Evolutionary conservation across 2,113 vertebrate species (phyloP), one percentile per base, ranked within the genome.

Genomic region (Cololabis saira): DNA sequence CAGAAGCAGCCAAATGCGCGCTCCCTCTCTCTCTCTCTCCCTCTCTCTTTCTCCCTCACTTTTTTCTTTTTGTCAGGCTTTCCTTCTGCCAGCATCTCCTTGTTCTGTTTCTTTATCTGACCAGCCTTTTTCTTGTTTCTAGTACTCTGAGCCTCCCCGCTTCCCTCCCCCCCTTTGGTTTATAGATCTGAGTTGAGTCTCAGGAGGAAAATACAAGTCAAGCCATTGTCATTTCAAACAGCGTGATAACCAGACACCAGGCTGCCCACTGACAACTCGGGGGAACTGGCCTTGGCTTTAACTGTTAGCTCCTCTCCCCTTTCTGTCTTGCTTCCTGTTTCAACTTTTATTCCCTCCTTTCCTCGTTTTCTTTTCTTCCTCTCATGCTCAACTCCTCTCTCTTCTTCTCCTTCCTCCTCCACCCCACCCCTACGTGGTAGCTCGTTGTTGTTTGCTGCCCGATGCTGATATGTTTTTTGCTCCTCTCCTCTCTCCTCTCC

Each of bases 211-310:
- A 92, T 92, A 76, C 82, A 93, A 92, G 92, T 92, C 90, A 93
- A 92, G 92, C 90, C 90, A 93, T 93, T 94, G 94, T 95, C 95
- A 95, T 83, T 91, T 88, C 90, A 90, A 92, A 90, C 87, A 78
- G 87, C 59, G 90, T 92, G 91, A 92, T 94, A 92, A 95, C 91
- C 93, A 89, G 91, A 93, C 93, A 86, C 89, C 59, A 55, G 53
- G 78, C 89, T 91, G 88, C 90, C 87, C 88, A 79, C 78, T 84
- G 92, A 90, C 81, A 89, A 86, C 90, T 74, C 42, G 74, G 81
- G 91, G 89, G 85, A 84, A 78, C 87, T 91, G 91, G 91, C 91
- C 50, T 86, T 86, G 90, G 89, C 87, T 91, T 90, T 84, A 88
- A 84, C 85, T 90, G 78, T 78, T 86, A 71, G 73, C 88, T 71